phyloP scores from a whole-genome alignment of 2,113 vertebrate genomes.

The Aramus guarauna region DNA sequence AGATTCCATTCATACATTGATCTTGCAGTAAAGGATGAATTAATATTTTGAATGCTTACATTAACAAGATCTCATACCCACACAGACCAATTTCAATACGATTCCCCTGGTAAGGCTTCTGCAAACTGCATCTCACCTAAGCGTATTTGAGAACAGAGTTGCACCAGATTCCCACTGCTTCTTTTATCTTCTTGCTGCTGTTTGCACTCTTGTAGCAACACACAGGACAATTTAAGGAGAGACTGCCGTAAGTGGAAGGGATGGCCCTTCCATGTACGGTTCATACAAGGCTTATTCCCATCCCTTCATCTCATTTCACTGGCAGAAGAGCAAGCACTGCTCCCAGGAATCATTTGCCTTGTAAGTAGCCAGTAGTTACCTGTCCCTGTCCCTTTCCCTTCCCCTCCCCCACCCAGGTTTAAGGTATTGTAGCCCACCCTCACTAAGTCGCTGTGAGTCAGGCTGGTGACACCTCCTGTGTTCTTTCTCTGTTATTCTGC shows the following conservation, averaged over 20 bases:
- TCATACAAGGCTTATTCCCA: background rate
- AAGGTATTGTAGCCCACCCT: background rate
- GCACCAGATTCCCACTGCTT: background rate
- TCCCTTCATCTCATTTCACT: background rate
- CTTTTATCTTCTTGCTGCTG: background rate
- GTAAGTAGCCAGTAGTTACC: background rate
- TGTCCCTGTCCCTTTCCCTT: too few species aligned
- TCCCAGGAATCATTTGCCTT: background rate
- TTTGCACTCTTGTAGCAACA: background rate
- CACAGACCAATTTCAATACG: background rate
- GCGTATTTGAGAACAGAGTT: background rate
- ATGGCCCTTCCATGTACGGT: background rate
- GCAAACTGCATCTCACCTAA: background rate
- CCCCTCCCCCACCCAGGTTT: accelerated
- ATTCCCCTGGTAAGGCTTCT: background rate
- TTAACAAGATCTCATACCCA: background rate
- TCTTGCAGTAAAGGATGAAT: background rate
- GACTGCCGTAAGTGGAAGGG: background rate
- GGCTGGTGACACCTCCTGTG: background rate
- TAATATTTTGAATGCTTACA: background rate
- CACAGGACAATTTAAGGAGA: background rate
- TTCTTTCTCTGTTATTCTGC: background rate
- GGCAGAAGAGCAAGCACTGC: background rate
- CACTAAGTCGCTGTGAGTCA: background rate
- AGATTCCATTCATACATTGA: background rate